A percentile compares a stretch with the other conserved stretches of the same genome.
Conservation (phyloP, 2,113 vertebrate species). For the Neolamprologus devosi region DNA sequence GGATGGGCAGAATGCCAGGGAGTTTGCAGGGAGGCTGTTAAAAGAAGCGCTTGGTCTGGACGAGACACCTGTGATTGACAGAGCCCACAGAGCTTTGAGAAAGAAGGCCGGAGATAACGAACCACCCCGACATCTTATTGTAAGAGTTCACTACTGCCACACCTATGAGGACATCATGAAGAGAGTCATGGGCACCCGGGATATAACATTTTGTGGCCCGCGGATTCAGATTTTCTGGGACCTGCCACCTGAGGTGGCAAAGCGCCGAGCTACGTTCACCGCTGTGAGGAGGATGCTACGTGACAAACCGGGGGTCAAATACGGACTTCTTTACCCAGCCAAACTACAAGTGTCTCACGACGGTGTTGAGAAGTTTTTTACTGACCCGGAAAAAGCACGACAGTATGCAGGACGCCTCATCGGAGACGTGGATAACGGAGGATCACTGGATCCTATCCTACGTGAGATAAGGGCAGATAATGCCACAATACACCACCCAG, state of each 20-base stretch:
- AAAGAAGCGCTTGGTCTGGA: accelerated
- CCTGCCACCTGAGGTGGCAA: too few species aligned
- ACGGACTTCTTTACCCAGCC: too few species aligned
- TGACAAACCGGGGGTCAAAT: too few species aligned
- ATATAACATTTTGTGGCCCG: neutral
- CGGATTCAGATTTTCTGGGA: too few species aligned
- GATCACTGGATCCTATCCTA: accelerated
- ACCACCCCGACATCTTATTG: accelerated
- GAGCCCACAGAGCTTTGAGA: neutral
- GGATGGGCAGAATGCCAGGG: too few species aligned
- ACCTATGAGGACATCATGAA: neutral
- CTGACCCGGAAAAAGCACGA: neutral
- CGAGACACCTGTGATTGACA: neutral
- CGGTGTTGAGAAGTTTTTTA: too few species aligned
- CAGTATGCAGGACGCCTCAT: neutral
- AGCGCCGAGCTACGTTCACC: accelerated
- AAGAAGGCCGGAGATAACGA: neutral
- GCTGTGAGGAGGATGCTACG: too few species aligned
- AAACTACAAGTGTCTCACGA: too few species aligned
- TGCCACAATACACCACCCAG: neutral
- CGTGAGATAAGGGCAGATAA: neutral
- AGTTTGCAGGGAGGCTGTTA: too few species aligned
- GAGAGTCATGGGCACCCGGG: neutral
- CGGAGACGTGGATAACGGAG: accelerated
- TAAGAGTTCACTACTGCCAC: neutral